Evolutionary conservation across 2,113 vertebrate genomes (phyloP).

Genomic region (Leucosticte australis): DNA sequence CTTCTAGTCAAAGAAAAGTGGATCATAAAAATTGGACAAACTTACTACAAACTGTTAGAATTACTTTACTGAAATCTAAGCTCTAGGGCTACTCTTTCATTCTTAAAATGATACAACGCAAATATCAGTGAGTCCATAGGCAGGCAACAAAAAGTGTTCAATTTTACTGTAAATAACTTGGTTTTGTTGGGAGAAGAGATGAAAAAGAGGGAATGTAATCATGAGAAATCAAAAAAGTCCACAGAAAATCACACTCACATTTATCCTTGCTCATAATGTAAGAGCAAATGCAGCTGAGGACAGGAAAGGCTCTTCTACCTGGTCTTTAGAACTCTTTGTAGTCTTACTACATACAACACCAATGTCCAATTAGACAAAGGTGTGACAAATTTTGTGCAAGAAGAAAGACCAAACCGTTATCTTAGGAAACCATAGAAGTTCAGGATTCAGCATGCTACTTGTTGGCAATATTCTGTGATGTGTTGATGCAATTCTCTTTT

Average conservation of each 20-base stretch:
- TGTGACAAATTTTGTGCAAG: neutral
- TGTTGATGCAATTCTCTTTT: neutral
- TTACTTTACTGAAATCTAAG: neutral
- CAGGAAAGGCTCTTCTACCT: neutral
- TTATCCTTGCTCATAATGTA: neutral
- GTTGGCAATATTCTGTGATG: neutral
- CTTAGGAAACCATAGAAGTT: neutral
- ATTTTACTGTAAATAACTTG: neutral
- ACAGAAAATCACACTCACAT: neutral
- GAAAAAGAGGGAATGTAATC: neutral
- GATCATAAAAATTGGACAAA: neutral
- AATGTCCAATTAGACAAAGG: neutral
- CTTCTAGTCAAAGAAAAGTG: neutral
- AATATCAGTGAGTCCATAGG: neutral
- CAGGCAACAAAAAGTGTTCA: neutral
- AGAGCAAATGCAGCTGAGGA: neutral
- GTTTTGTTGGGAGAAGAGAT: neutral
- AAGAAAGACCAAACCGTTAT: neutral
- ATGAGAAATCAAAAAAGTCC: neutral
- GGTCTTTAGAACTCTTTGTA: neutral
- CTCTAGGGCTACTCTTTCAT: neutral
- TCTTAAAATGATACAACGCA: neutral
- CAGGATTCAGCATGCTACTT: neutral
- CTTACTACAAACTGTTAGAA: neutral
- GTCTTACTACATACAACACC: neutral